Conservation (phyloP, 1,140 invertebrate species). For the Pseudoatta argentina region DNA sequence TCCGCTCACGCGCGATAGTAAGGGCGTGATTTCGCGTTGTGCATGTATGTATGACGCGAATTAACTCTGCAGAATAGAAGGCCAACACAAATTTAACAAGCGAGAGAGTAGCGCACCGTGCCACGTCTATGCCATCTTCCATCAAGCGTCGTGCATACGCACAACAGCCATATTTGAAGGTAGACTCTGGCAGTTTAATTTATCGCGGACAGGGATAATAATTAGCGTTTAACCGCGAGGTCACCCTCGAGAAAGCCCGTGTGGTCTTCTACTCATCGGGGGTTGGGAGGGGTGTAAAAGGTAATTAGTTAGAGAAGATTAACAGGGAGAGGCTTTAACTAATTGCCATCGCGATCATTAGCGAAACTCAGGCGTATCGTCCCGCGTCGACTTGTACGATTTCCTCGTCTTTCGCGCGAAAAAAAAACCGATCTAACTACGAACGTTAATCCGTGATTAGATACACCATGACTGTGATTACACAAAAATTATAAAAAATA, state of each 20-base stretch:
- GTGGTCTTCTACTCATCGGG: slow-evolving; percentile 74
- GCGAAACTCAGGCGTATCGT: slow-evolving; percentile 73
- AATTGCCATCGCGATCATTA: slow-evolving; percentile 81
- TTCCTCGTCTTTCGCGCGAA: slow-evolving; percentile 19
- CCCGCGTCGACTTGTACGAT: slow-evolving; percentile 5
- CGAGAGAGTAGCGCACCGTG: slow-evolving; percentile 40
- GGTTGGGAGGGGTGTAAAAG: slow-evolving; percentile 75
- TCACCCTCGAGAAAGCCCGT: slow-evolving; percentile 68
- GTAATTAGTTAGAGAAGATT: slow-evolving; percentile 82
- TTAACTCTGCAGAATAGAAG: slow-evolving; percentile 51
- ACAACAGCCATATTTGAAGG: slow-evolving; percentile 62
- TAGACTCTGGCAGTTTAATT: slow-evolving; percentile 78
- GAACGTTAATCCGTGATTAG: slow-evolving; percentile 31
- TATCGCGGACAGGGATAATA: slow-evolving; percentile 80
- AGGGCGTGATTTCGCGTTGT: slow-evolving; percentile 41
- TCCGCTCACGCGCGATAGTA: slow-evolving; percentile 36
- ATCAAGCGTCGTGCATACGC: slow-evolving; percentile 46
- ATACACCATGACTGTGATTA: not conserved
- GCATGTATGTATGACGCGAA: slow-evolving; percentile 18
- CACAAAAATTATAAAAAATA: not conserved
- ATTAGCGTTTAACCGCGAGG: slow-evolving; percentile 81
- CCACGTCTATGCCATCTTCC: slow-evolving; percentile 47
- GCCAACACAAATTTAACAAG: slow-evolving; percentile 58
- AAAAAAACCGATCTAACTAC: slow-evolving; percentile 12
- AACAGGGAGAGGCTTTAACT: slow-evolving; percentile 77